phyloP scores from a whole-genome alignment of 2,113 vertebrate species.

The Brachirus orientalis region DNA sequence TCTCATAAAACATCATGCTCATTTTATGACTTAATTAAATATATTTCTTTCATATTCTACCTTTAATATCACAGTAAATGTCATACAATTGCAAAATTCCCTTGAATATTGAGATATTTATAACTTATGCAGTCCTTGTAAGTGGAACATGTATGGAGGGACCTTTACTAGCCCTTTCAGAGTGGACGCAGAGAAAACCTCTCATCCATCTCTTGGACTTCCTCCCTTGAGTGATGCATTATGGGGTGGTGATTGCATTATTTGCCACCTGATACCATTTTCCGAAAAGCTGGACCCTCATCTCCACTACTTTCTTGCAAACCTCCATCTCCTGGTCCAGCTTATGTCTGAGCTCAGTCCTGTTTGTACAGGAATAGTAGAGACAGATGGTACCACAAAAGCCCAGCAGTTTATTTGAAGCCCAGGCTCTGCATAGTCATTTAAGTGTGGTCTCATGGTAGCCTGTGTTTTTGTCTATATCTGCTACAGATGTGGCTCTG shows the following conservation, averaged over 20 bases:
- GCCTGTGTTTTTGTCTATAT: slow-evolving; percentile 65
- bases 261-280: neutral
- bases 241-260: neutral
- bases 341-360: slow-evolving; percentile 4
- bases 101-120: no score
- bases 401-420: slow-evolving; percentile 73
- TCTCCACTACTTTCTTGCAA: slow-evolving; percentile 6
- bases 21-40: no score
- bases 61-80: no score
- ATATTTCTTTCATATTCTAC: no score
- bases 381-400: slow-evolving; percentile 64
- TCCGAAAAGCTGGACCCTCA: neutral
- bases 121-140: no score
- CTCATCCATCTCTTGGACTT: neutral
- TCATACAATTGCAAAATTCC: no score
- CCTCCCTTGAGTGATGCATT: neutral
- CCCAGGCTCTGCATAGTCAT: slow-evolving; percentile 65
- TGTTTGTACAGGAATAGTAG: slow-evolving; percentile 55
- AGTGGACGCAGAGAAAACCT: neutral
- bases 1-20: no score
- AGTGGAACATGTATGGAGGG: no score
- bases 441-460: slow-evolving; percentile 69
- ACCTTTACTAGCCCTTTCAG: neutral
- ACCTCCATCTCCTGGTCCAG: neutral
- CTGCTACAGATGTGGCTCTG: slow-evolving; percentile 70